phyloP scores from a whole-genome alignment of 2,888 invertebrate species.

The Agonopterix heracliana region DNA sequence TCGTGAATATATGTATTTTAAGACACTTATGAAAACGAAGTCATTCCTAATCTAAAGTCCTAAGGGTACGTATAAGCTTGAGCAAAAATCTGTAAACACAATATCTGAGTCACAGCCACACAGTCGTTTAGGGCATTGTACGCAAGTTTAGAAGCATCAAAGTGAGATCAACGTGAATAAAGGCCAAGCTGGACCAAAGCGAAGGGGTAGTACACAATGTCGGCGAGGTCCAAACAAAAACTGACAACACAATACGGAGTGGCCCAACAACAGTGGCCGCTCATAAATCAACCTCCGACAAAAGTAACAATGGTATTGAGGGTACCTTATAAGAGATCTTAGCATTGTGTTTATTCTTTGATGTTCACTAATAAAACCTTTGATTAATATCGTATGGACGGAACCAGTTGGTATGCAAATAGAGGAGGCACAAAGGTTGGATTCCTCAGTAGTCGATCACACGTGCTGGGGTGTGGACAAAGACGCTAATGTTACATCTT shows the following conservation, averaged over 20 bases:
- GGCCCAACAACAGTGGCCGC: constrained; percentile 73
- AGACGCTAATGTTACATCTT: constrained; percentile 62
- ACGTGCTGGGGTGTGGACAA: constrained; percentile 65
- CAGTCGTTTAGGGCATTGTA: constrained; percentile 50
- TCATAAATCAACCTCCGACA: constrained; percentile 75
- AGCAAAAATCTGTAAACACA: constrained; percentile 14
- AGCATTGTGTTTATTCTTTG: constrained; percentile 73
- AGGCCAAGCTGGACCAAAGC: constrained; percentile 58
- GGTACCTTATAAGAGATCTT: constrained; percentile 76
- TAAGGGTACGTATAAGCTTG: neutral
- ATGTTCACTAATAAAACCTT: constrained; percentile 77
- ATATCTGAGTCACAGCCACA: constrained; percentile 40
- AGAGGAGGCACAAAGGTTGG: constrained; percentile 54
- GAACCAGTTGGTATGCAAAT: constrained; percentile 75
- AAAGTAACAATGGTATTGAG: constrained; percentile 76
- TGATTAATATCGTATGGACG: constrained; percentile 75
- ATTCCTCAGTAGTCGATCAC: constrained; percentile 64
- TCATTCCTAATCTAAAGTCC: neutral
- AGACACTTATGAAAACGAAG: neutral
- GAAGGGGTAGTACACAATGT: constrained; percentile 72
- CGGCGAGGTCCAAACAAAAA: constrained; percentile 72
- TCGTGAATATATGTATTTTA: neutral
- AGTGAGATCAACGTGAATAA: constrained; percentile 70
- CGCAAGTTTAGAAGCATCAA: constrained; percentile 59
- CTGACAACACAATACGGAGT: constrained; percentile 72